Evolutionary conservation across 1,140 invertebrate genomes (phyloP), one percentile per base, ranked within the genome.

Genomic region (Drosophila azteca): DNA sequence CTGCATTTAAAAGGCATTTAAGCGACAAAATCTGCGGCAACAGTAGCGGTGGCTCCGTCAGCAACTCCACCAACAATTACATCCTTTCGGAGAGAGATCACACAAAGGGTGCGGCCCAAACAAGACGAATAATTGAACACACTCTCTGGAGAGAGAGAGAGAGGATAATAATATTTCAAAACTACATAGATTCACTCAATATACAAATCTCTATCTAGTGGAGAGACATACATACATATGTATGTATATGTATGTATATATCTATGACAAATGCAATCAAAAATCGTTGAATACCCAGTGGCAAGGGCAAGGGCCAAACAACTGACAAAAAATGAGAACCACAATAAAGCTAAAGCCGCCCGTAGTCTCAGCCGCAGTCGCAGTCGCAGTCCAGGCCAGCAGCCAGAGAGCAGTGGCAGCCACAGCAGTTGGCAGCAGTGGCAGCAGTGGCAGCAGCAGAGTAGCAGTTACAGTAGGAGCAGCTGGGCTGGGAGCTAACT

Each of bases 1-100:
- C 71, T 84, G 88, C 83, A 85, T 90, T 90, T 88, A 90, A 90
- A 90, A 88, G 80, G 78, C 88, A 90, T 90, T 90, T 90, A 90
- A 90, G 85, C 78, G 85, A 90, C 82, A 90, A 85, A 85, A 90
- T 81, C 82, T 71, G 87, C 54, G 58, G 49, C 65, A 55, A 69
- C 64, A 77, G 54, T 68, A 68, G 62, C 70, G 61, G 57, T 59
- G 52, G 54, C 54, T 60, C 24, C 62, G 54, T 26, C 63, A 57
- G 63, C 74, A 87, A 68, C 80, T 85, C 17, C 63, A 48, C 60
- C 74, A 87, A 69, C 80, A 90, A 82, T 85, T 85, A 85, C 78
- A 73, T 71, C 66, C 68, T 57, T 69, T 58, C n/a, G 29, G 35
- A 11, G 24, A 50, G 15, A 2, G 5, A 31, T 9, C 11, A 48